Evolutionary conservation across 2,797 vertebrate genomes (phyloP).

Genomic region (Salarias fasciatus): DNA sequence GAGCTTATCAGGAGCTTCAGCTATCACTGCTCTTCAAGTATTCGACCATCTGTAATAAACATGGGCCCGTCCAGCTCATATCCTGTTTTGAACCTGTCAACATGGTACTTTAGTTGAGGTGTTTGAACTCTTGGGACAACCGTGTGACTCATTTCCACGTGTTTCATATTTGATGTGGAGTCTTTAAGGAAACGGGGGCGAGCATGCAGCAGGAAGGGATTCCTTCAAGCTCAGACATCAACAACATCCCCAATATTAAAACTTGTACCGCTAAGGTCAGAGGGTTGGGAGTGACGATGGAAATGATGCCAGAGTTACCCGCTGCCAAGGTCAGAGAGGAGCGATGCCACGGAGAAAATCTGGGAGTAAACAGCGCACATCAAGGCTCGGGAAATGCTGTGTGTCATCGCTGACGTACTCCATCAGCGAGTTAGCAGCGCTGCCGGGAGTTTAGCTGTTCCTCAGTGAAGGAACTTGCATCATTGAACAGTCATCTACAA

Average conservation of each 20-base stretch:
- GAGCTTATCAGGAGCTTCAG: slow-evolving; percentile 68
- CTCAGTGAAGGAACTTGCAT: slow-evolving; percentile 42
- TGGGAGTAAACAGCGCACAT: slow-evolving; percentile 73
- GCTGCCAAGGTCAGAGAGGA: slow-evolving; percentile 75
- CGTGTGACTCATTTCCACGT: slow-evolving; percentile 83
- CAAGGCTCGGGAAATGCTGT: slow-evolving; percentile 74
- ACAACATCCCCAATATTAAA: slow-evolving; percentile 79
- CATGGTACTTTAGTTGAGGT: slow-evolving; percentile 73
- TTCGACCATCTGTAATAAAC: slow-evolving; percentile 76
- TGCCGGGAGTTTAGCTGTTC: slow-evolving; percentile 50
- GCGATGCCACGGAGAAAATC: slow-evolving; percentile 63
- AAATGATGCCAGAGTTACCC: slow-evolving; percentile 77
- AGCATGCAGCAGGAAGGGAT: slow-evolving; percentile 84
- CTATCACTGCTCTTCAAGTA: slow-evolving; percentile 68
- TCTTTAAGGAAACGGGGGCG: slow-evolving; percentile 81
- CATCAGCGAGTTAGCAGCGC: slow-evolving; percentile 50
- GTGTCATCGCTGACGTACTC: slow-evolving; percentile 73
- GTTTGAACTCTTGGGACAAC: slow-evolving; percentile 69
- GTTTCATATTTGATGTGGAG: slow-evolving; percentile 83
- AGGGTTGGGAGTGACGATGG: slow-evolving; percentile 64
- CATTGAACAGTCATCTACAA: slow-evolving; percentile 22
- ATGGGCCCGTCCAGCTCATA: slow-evolving; percentile 69
- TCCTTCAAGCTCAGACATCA: slow-evolving; percentile 82
- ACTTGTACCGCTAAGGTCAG: slow-evolving; percentile 53
- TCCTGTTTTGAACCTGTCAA: slow-evolving; percentile 87